Base-by-base conservation (phyloP, 2,113 vertebrate species). In the Addax nasomaculatus region DNA sequence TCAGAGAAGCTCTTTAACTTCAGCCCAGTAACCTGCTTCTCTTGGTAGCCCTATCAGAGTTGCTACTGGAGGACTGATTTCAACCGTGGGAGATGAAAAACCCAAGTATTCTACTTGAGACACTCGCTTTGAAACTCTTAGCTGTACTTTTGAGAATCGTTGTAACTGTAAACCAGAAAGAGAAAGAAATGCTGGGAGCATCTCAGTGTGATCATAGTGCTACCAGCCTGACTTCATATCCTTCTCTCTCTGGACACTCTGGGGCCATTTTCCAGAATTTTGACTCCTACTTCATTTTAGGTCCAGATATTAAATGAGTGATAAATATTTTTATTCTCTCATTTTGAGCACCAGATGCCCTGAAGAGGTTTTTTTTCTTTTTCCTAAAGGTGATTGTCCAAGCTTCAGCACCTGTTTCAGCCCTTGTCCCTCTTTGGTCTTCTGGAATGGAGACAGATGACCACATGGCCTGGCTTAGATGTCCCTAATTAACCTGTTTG, bases 1-100 rank as follows among this genome's bases (percentile, higher is more conserved):
- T n/a, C 51, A 83, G 67, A 96, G 5, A n/a, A 53, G 30, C 33
- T 70, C 53, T 96, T 80, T 67, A 27, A 55, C 90, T 80, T 86
- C 58, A 83, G 30, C 53, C 70, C 25, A 19, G 27, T 9, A 25
- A 49, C 47, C 81, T 21, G 23, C 43, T 87, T 88, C 43, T 91
- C 58, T 47, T 10, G 5, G 39, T 47, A 10, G 7, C 60, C 7
- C 21, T 27, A 5, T 43, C 62, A 79, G 84, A 76, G 19, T 76
- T 43, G 33, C 55, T 7, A 3, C 73, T 5, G 43, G 19, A 13
- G 23, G 51, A 33, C 47, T 39, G 43, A 39, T 27, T n/a, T 53
- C 23, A 17, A 6, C 79, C 17, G 0, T 57, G 80, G 53, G 36
- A 81, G 78, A 85, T n/a, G 39, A 60, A 58, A 92, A 85, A 60